Percentiles rank a stretch among this genome's conserved stretches.
Conservation (phyloP, 2,888 invertebrate species). For the Urechis unicinctus region DNA sequence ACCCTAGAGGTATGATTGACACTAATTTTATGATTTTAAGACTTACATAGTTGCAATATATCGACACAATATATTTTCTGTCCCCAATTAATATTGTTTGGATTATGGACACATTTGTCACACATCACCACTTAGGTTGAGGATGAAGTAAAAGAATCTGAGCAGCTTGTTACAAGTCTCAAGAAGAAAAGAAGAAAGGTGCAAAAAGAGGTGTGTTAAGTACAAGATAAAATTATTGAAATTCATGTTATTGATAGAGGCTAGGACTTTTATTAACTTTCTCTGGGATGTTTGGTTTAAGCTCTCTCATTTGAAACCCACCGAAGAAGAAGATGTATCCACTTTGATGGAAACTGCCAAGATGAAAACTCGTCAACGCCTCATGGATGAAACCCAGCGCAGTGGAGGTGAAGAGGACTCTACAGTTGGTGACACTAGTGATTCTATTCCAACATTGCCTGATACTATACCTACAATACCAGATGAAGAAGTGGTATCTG, state of each 20-base stretch:
- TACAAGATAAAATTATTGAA: no score
- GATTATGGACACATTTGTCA: no score
- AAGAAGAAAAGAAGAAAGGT: constrained; percentile 9
- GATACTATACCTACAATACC: no score
- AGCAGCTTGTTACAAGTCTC: constrained; percentile 12
- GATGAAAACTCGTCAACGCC: constrained; percentile 1
- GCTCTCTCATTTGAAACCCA: background rate
- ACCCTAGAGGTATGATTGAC: no score
- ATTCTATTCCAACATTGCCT: background rate
- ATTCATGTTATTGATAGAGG: background rate
- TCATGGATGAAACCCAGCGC: background rate
- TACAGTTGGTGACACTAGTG: background rate
- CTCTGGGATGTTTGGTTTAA: background rate
- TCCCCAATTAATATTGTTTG: no score
- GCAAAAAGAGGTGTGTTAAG: constrained; percentile 15
- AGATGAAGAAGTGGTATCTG: no score
- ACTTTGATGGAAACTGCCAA: constrained; percentile 4
- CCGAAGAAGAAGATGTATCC: constrained; percentile 1
- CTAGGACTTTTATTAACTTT: background rate
- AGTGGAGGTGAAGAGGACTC: background rate
- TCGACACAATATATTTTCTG: no score
- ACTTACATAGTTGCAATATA: no score
- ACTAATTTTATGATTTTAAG: no score
- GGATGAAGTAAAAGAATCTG: constrained; percentile 14
- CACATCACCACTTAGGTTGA: constrained; percentile 3